Evolutionary conservation across 2,888 invertebrate genomes (phyloP), one percentile per base, ranked within the genome.

Genomic region (Caenorhabditis imperialis): DNA sequence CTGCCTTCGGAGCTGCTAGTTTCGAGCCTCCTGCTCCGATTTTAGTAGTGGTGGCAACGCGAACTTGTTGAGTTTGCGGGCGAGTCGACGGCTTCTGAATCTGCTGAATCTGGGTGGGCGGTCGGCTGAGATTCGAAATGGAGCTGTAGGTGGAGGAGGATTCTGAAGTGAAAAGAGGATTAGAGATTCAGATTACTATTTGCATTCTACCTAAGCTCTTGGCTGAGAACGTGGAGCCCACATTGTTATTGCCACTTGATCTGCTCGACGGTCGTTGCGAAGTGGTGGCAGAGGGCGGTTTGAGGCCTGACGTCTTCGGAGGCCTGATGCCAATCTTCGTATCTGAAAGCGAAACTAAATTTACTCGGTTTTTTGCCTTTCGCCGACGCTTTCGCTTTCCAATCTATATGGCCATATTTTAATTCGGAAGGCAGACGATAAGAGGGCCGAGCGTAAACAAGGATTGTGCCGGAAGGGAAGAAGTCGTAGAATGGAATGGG

Each of bases 201-300:
- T 25, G 51, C 53, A 63, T 55, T 14, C 23, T 69, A 69, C 67
- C 67, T 69, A 69, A 61, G 48, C 65, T 65, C 47, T 57, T 65
- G 18, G 65, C 57, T 33, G 65, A 65, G 33, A 55, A 38, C 25
- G 69, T 48, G 33, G 69, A 60, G 30, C 54, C 47, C 40, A 60
- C 69, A 70, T 70, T 70, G 20, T 70, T 70, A 60, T 70, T 70
- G 27, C 69, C 58, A 65, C 65, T 65, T 54, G 65, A 65, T 60
- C 70, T 45, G 55, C 61, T 55, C 60, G 55, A 60, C 48, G 70
- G 70, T 18, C 60, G 61, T 27, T 61, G 53, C 48, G 70, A 60
- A 42, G 54, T 60, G 23, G 53, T 54, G 20, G 45, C 18, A n/a
- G 60, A 47, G 38, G 71, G 63, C 37, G 60, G 63, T 57, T 62